phyloP scores from a whole-genome alignment of 2,888 invertebrate species.

The Hofmannophila pseudospretella region DNA sequence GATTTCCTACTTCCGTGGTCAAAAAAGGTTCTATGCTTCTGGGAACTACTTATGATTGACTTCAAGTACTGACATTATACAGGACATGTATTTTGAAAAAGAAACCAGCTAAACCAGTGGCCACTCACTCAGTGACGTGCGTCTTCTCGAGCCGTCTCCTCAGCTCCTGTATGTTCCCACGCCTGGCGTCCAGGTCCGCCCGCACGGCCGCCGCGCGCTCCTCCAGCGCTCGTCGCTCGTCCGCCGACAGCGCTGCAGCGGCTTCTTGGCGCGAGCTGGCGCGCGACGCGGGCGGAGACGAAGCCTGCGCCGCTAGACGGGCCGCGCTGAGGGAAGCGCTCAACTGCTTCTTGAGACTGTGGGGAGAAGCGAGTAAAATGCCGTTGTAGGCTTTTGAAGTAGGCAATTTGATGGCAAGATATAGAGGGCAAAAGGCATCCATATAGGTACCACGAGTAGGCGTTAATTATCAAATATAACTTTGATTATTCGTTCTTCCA shows the following conservation, averaged over 20 bases:
- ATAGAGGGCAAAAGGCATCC: no score
- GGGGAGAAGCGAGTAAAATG: not conserved
- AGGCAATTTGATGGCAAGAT: no score
- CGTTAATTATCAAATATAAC: no score
- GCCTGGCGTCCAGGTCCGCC: slow-evolving; percentile 84
- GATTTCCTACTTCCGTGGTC: no score
- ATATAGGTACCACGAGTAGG: no score
- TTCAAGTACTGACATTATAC: no score
- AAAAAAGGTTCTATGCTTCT: no score
- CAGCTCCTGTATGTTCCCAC: slow-evolving; percentile 86
- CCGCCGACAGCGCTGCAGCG: slow-evolving; percentile 63
- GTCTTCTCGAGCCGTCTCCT: slow-evolving; percentile 88
- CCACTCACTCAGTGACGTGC: slow-evolving; percentile 91
- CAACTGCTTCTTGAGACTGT: slow-evolving; percentile 81
- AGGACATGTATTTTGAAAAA: no score
- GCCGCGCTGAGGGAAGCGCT: slow-evolving; percentile 79
- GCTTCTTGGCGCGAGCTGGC: slow-evolving; percentile 26
- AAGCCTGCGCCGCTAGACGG: slow-evolving; percentile 54
- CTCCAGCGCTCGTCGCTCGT: slow-evolving; percentile 76
- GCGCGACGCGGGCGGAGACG: slow-evolving; percentile 45
- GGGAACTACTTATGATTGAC: no score
- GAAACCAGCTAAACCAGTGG: no score
- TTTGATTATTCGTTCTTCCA: no score
- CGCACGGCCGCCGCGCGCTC: slow-evolving; percentile 69
- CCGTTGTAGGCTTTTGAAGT: not conserved